phyloP scores from a whole-genome alignment of 2,888 invertebrate genomes.

The Teinopalpus imperialis region DNA sequence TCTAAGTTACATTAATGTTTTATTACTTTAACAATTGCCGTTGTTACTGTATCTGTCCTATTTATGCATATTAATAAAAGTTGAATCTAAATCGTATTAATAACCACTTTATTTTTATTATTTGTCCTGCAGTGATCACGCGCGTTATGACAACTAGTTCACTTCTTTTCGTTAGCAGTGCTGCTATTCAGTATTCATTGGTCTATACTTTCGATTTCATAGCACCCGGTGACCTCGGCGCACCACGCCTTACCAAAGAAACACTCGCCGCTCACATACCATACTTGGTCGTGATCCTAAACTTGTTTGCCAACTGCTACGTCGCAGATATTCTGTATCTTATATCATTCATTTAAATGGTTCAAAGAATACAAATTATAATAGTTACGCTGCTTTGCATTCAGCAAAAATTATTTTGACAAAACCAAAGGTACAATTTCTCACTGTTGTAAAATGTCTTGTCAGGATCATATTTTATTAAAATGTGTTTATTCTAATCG shows the following conservation, averaged over 20 bases:
- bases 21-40: too few species aligned
- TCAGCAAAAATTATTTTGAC: too few species aligned
- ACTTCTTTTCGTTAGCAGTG: conserved; percentile 37
- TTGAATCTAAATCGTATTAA: too few species aligned
- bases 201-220: conserved; percentile 63
- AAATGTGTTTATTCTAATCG: neutral
- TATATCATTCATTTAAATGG: conserved; percentile 2
- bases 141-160: conserved; percentile 40
- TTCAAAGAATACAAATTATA: conserved; percentile 8
- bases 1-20: too few species aligned
- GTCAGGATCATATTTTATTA: neutral
- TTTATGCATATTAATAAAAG: too few species aligned
- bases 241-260: conserved; percentile 41
- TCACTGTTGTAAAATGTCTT: neutral
- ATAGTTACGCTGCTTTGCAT: neutral
- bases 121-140: conserved; percentile 28
- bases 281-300: conserved; percentile 65
- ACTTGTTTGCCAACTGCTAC: conserved; percentile 54
- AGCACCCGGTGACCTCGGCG: conserved; percentile 62
- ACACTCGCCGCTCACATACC: conserved; percentile 68
- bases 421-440: too few species aligned
- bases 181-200: conserved; percentile 38
- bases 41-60: too few species aligned
- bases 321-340: conserved; percentile 26
- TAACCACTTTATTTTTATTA: too few species aligned